Percentiles rank a stretch among this genome's conserved stretches.
Evolutionary conservation across 1,140 invertebrate species (phyloP).

Genomic region (Euura lappo): DNA sequence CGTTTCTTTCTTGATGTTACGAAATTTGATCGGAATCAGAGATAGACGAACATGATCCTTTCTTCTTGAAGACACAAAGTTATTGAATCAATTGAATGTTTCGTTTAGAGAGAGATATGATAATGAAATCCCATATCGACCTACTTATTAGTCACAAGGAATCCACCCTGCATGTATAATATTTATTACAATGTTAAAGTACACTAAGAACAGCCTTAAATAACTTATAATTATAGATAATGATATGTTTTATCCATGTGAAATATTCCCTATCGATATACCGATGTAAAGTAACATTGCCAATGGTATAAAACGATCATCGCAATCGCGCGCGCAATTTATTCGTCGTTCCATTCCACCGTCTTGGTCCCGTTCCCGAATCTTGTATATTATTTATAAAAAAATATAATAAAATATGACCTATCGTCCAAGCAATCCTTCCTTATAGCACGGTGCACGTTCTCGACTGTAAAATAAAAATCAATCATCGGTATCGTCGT

Average conservation of each 20-base stretch:
- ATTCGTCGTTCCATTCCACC: not conserved
- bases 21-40: too few relatives aligned
- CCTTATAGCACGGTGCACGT: conserved; percentile 42
- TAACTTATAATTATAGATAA: not conserved
- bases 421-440: conserved; percentile 14
- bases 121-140: too few relatives aligned
- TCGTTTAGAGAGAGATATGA: too few relatives aligned
- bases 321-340: not conserved
- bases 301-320: not conserved
- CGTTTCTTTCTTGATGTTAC: too few relatives aligned
- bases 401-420: conserved; percentile 22
- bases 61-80: too few relatives aligned
- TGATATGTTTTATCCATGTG: not conserved
- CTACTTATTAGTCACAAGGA: too few relatives aligned
- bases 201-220: conserved; percentile 13
- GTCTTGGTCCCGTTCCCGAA: conserved; percentile 5
- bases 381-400: conserved; percentile 20
- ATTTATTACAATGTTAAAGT: conserved; percentile 11
- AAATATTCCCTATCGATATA: not conserved
- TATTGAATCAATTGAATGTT: too few relatives aligned
- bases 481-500: not conserved
- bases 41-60: too few relatives aligned
- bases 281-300: not conserved
- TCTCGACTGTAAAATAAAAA: conserved; percentile 39
- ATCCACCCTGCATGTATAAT: not conserved